Base-by-base conservation (phyloP, 1,140 invertebrate genomes). In the Drosophila nigromelanica region DNA sequence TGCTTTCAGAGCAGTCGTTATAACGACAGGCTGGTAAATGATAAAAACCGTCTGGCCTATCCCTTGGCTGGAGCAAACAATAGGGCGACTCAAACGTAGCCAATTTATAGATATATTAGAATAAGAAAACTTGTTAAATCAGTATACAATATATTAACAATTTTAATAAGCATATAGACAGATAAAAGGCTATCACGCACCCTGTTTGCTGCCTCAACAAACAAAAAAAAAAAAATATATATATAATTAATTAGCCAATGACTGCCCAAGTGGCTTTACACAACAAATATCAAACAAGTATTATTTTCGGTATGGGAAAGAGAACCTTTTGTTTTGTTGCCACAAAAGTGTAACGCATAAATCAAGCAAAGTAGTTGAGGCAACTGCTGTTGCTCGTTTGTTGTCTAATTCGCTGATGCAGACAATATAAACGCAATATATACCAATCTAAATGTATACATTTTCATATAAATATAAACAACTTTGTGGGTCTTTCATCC, bases 211-310 rank as follows among this genome's bases (percentile, higher is more conserved):
- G n/a, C n/a, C n/a, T n/a, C n/a, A n/a, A n/a, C n/a, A n/a, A n/a
- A n/a, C n/a, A n/a, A n/a, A n/a, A n/a, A n/a, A n/a, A n/a, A n/a
- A n/a, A n/a, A n/a, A n/a, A n/a, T n/a, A n/a, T n/a, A n/a, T 21
- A 14, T 5, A 6, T 7, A 86, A 86, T 85, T 87, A 85, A 85
- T 87, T 78, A 75, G 51, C 54, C 27, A 50, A 78, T 80, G 60
- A 52, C 37, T 74, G 52, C 39, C 58, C 74, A 80, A 85, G 77
- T 66, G 42, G 76, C 82, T 83, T 82, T 51, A 73, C 56, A 74
- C 54, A 60, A 47, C 30, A 60, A 14, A 62, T 47, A 42, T n/a
- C 40, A 52, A 15, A 11, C 1, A 4, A 30, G 21, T 5, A 24
- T 37, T 37, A 30, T 43, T 24, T 8, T 11, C 10, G 7, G 11